phyloP scores from a whole-genome alignment of 2,797 vertebrate genomes.

The Diplodus sargus region DNA sequence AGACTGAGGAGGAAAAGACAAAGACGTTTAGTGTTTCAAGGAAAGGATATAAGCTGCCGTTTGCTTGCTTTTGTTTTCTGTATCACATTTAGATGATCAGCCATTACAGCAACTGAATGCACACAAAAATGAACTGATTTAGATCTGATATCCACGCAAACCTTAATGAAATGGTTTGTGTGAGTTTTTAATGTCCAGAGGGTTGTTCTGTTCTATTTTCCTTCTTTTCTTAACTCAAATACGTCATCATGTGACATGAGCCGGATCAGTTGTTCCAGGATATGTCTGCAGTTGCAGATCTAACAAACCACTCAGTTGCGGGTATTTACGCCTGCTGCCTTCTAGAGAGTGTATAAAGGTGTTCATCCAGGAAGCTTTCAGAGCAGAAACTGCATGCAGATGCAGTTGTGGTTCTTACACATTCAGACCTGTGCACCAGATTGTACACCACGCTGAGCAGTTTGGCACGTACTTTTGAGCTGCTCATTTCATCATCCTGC shows the following conservation, averaged over 20 bases:
- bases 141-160: not conserved
- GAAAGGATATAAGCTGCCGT: not conserved
- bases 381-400: not conserved
- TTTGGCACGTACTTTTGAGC: not conserved
- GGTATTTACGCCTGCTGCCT: slow-evolving; percentile 2
- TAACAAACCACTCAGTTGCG: slow-evolving; percentile 9
- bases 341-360: slow-evolving; percentile 8
- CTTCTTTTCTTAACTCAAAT: slow-evolving; percentile 34
- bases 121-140: slow-evolving; percentile 3
- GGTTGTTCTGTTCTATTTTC: slow-evolving; percentile 47
- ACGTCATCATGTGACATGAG: slow-evolving; percentile 41
- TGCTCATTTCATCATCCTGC: not conserved
- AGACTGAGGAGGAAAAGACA: slow-evolving; percentile 76
- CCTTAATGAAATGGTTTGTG: not conserved
- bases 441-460: not conserved
- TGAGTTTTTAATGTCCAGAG: slow-evolving; percentile 31
- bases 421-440: not conserved
- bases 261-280: slow-evolving; percentile 34
- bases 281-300: slow-evolving; percentile 25
- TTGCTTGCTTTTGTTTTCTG: not conserved
- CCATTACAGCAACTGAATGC: not conserved
- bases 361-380: slow-evolving; percentile 12
- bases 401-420: not conserved
- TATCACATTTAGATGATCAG: not conserved
- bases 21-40: not conserved